Conservation (phyloP, 2,113 vertebrate genomes). For the Tylochromis polylepis region DNA sequence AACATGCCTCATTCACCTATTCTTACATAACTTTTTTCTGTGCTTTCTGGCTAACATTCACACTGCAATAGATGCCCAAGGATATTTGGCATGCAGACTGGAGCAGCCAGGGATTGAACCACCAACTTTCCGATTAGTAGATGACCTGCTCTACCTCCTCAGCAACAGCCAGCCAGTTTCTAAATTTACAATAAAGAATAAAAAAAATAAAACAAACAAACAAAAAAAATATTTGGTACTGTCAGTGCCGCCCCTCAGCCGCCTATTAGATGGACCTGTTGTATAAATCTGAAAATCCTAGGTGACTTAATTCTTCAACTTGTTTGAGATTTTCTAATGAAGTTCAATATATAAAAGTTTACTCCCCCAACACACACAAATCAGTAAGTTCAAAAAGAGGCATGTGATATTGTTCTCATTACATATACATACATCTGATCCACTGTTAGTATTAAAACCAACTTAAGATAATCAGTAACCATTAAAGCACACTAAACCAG, state of each 20-base stretch:
- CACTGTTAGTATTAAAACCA: neutral
- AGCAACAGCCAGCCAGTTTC: neutral
- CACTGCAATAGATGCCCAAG: neutral
- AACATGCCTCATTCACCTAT: neutral
- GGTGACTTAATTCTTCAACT: neutral
- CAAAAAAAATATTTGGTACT: neutral
- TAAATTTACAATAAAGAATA: neutral
- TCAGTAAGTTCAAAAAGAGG: neutral
- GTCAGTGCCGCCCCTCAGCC: neutral
- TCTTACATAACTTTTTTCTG: neutral
- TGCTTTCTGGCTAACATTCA: neutral
- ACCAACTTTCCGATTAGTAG: neutral
- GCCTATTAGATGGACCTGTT: neutral
- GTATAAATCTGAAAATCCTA: neutral
- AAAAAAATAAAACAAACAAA: neutral
- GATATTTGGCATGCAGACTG: neutral
- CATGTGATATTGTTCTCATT: neutral
- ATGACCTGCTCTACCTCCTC: neutral
- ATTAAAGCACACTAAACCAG: neutral
- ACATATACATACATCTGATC: neutral
- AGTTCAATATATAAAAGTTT: neutral
- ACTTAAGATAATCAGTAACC: neutral
- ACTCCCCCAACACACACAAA: neutral
- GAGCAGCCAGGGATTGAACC: neutral
- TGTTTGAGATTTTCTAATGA: neutral